phyloP scores from a whole-genome alignment of 2,113 vertebrate genomes.

The rat (Rattus norvegicus) region DNA sequence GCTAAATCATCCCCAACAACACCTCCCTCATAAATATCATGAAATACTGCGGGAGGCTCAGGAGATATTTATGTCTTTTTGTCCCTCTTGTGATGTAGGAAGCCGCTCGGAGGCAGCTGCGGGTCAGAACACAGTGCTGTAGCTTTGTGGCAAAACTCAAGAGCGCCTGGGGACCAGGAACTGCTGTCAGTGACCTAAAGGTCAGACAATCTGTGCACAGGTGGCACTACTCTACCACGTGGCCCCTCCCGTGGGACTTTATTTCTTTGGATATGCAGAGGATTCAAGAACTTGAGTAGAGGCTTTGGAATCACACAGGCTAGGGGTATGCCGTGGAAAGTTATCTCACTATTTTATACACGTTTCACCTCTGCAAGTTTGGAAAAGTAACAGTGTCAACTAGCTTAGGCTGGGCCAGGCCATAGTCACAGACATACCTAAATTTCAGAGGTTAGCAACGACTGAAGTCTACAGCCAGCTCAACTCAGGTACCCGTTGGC shows the following conservation, averaged over 20 bases:
- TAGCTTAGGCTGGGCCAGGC: background rate
- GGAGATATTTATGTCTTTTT: conserved; percentile 48
- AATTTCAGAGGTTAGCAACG: background rate
- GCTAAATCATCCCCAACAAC: conserved; percentile 63
- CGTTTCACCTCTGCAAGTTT: conserved; percentile 1
- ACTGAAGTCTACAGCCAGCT: background rate
- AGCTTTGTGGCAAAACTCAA: background rate
- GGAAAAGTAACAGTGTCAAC: background rate
- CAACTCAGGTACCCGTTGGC: background rate
- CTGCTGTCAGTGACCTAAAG: background rate
- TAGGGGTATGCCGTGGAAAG: background rate
- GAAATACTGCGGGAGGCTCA: conserved; percentile 47
- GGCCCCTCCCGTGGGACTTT: background rate
- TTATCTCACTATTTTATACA: background rate
- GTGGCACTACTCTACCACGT: background rate
- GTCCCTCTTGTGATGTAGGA: conserved; percentile 22
- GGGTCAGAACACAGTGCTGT: background rate
- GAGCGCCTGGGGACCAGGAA: background rate
- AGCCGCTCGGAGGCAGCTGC: background rate
- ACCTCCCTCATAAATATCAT: conserved; percentile 55
- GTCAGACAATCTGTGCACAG: background rate
- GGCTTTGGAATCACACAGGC: background rate
- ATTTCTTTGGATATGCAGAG: background rate
- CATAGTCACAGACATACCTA: background rate
- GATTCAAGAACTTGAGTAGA: background rate